Conservation (phyloP, 2,113 vertebrate genomes). For the Cyprinodon brontotheroides region DNA sequence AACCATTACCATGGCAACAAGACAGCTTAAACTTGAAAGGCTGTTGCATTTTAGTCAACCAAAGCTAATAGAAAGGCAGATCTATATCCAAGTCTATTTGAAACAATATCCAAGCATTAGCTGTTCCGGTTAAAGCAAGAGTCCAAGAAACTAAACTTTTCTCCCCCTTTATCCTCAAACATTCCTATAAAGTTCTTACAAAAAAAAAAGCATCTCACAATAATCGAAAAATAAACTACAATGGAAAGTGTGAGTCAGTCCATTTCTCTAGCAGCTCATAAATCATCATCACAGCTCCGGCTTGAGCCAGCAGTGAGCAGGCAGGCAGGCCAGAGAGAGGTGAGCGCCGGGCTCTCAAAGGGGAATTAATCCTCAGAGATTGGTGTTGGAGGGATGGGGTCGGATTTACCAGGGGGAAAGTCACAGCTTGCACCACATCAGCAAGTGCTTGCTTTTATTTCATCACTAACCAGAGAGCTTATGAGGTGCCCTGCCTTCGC, state of each 20-base stretch:
- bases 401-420: conserved; percentile 16
- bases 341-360: conserved; percentile 46
- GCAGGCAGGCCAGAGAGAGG: conserved; percentile 34
- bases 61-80: no score
- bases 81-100: no score
- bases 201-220: conserved; percentile 11
- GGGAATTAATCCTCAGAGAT: conserved; percentile 43
- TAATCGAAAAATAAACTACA: conserved; percentile 53
- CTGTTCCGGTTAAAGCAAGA: background rate
- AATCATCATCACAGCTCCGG: conserved; percentile 59
- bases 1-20: background rate
- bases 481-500: background rate
- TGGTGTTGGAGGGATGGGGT: conserved; percentile 6
- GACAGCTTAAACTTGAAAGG: no score
- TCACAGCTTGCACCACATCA: conserved; percentile 38
- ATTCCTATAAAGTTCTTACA: background rate
- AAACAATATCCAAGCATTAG: background rate
- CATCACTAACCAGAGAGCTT: conserved; percentile 27
- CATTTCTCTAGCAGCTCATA: conserved; percentile 53
- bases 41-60: no score
- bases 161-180: background rate
- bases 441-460: conserved; percentile 38
- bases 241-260: conserved; percentile 56
- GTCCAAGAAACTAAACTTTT: background rate
- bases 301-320: conserved; percentile 42